Conservation (phyloP, 2,888 invertebrate species). For the Cheilosia vulpina region DNA sequence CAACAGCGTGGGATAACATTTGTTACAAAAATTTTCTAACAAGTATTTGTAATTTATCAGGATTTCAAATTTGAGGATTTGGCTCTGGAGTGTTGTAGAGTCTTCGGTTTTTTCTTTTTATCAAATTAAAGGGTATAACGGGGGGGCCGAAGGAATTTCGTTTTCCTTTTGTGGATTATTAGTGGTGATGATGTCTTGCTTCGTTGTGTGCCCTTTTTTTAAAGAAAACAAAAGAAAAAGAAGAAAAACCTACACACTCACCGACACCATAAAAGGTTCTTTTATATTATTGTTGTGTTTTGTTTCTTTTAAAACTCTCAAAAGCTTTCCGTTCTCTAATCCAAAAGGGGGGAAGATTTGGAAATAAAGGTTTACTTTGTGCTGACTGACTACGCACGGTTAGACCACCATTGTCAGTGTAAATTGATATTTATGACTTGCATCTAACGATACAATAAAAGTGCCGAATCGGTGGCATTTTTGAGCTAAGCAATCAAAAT, state of each 20-base stretch:
- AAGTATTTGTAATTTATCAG: slow-evolving; percentile 74
- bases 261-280: slow-evolving; percentile 12
- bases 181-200: slow-evolving; percentile 62
- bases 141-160: slow-evolving; percentile 29
- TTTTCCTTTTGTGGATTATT: slow-evolving; percentile 65
- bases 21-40: slow-evolving; percentile 65
- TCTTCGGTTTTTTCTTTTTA: slow-evolving; percentile 13
- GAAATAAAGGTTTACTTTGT: slow-evolving; percentile 40
- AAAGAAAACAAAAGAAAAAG: background rate
- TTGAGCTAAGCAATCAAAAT: slow-evolving; percentile 51
- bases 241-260: background rate
- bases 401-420: slow-evolving; percentile 51
- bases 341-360: slow-evolving; percentile 30
- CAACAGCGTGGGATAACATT: slow-evolving; percentile 66
- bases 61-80: slow-evolving; percentile 71
- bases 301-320: slow-evolving; percentile 18
- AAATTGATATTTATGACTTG: slow-evolving; percentile 65
- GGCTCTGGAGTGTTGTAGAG: slow-evolving; percentile 25
- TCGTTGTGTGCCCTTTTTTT: slow-evolving; percentile 29
- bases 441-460: slow-evolving; percentile 52
- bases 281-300: slow-evolving; percentile 7
- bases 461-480: slow-evolving; percentile 61
- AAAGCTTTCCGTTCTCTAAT: slow-evolving; percentile 39
- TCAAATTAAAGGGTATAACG: background rate
- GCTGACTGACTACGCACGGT: slow-evolving; percentile 43